phyloP scores from a whole-genome alignment of 1,140 invertebrate genomes.

The Kradibia gibbosae region DNA sequence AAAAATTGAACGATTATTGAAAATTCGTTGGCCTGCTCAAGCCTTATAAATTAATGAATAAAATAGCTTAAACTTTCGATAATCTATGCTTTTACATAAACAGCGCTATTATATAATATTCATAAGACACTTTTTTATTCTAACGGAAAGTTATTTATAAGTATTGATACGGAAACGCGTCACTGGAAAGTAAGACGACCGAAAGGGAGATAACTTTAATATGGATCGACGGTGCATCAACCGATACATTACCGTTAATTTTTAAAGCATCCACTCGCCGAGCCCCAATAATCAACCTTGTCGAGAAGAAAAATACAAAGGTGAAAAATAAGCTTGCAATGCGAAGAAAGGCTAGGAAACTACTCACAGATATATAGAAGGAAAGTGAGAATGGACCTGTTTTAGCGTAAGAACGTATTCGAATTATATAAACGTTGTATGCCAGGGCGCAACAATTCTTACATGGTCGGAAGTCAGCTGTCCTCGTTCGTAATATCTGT shows the following conservation, averaged over 20 bases:
- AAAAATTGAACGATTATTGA: no score
- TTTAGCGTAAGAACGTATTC: slow-evolving; percentile 49
- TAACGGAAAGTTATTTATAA: background rate
- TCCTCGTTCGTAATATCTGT: slow-evolving; percentile 54
- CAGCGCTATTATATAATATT: background rate
- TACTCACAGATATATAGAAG: background rate
- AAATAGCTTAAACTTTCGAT: background rate
- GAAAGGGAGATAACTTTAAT: no score
- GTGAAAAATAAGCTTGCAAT: background rate
- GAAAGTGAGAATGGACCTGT: slow-evolving; percentile 55
- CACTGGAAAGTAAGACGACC: background rate
- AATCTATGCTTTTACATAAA: background rate
- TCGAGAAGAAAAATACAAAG: slow-evolving; percentile 9
- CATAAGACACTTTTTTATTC: background rate
- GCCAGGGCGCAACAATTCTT: slow-evolving; percentile 62
- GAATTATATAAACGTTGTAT: slow-evolving; percentile 63
- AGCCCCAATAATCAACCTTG: background rate
- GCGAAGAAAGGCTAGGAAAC: background rate
- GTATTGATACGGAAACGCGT: background rate
- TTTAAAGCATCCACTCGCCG: background rate
- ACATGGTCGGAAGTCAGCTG: slow-evolving; percentile 60
- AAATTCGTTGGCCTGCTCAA: no score
- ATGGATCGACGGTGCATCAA: background rate
- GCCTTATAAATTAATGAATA: no score
- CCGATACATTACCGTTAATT: background rate